Percentiles rank a stretch among this genome's conserved stretches.
These are phyloP conservation scores for Hormiphora californensis DNA, from an alignment of 37 sponge, comb jelly and placozoan species.

Conservation along the genomic window DNA sequence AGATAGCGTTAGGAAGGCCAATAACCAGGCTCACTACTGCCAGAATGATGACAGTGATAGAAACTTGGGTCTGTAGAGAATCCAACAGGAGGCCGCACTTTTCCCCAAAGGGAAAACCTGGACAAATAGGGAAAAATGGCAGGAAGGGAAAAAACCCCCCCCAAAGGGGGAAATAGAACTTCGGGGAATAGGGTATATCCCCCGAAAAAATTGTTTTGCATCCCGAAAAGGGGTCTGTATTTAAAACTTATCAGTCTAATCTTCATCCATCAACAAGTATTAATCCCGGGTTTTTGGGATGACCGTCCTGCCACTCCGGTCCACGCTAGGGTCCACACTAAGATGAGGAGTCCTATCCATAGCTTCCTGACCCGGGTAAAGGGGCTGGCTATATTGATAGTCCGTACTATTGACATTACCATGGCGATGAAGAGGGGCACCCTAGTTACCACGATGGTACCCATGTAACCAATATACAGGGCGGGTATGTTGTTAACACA, in stretches of 20 bases:
- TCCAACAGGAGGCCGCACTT: background rate
- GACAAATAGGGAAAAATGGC: too few species aligned
- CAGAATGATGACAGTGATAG: background rate
- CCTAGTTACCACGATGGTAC: background rate
- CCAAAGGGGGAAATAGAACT: too few species aligned
- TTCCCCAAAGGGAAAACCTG: background rate
- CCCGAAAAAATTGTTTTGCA: too few species aligned
- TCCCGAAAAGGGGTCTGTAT: too few species aligned
- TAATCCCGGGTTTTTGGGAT: background rate
- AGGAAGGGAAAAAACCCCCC: too few species aligned
- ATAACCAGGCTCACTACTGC: background rate
- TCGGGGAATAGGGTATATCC: too few species aligned
- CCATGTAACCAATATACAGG: background rate
- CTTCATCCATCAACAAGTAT: background rate
- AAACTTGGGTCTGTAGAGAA: background rate
- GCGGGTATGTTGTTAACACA: background rate
- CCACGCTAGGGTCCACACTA: background rate
- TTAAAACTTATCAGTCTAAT: too few species aligned
- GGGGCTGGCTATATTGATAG: background rate
- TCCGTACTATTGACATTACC: background rate
- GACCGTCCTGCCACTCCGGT: background rate
- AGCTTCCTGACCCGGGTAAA: background rate
- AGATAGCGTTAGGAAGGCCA: background rate
- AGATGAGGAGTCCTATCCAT: background rate
- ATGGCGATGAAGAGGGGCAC: conserved; percentile 3